Base-by-base conservation (phyloP, 2,888 invertebrate species). In the Harpalus rubripes region DNA sequence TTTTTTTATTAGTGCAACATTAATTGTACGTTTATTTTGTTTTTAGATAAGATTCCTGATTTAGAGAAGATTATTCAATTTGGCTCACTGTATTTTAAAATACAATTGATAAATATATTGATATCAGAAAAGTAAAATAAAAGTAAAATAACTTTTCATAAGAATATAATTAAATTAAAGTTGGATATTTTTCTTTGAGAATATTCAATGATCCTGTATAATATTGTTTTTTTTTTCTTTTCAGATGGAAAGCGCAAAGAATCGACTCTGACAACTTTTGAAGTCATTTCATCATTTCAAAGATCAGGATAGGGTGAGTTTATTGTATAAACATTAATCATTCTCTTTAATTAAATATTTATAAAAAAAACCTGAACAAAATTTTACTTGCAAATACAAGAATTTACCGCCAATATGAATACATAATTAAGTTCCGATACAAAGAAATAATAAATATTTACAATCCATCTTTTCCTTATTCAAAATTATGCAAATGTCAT, bases 361-460 rank as follows among this genome's bases (percentile, higher is more conserved):
- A 76, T 76, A 52, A 41, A 56, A 74, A 18, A 63, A 22, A 22
- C 3, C 22, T 12, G 52, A 44, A 52, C 41, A 3, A 56, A 76
- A 76, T 76, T 76, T 52, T 76, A 76, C 52, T 76, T 76, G 44
- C 74, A 76, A 56, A 76, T 76, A 76, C 16, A 22, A 76, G 16
- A 76, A 7, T 52, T 10, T 8, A 16, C 4, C 12, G 2, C 16
- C 16, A 59, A 5, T 59, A 16, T 32, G 16, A 15, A 44, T 15
- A 76, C 44, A 15, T 15, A 52, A 18, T 26, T 41, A 15, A 8
- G 7, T 32, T 32, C 15, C 16, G 12, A 26, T 63, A 63, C 63
- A 26, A 63, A 63, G 63, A 63, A 63, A 26, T 63, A 26, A 63
- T 63, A 26, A 59, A 26, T 63, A 63, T 63, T 63, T 63, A 59